Base-by-base conservation (phyloP, 2,888 invertebrate species). In the Trissolcus brochymenae region DNA sequence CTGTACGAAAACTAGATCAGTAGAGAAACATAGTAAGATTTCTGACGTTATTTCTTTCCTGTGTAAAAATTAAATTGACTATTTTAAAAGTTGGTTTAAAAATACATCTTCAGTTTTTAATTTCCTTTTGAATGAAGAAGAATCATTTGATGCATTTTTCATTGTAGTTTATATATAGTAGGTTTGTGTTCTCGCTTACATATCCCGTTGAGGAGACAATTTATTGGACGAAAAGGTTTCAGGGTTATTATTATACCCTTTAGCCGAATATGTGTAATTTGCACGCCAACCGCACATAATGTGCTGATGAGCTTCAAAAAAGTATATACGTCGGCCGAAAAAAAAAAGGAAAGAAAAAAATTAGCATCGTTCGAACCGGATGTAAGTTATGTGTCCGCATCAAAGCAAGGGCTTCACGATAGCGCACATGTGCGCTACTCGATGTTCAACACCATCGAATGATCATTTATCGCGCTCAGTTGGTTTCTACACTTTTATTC, bases 351-450 rank as follows among this genome's bases (percentile, higher is more conserved):
- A 43, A 43, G 1, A 46, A n/a, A 11, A 16, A 25, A 25, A 25
- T 25, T 2, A 25, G 25, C 6, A 25, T 25, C 73, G 65, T 55
- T 64, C 55, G 65, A 65, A 60, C 77, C 73, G 72, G 72, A 77
- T 77, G 77, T 73, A 73, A 77, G 54, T 68, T 65, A 77, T 35
- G 73, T 54, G 65, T 76, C 62, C 72, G 64, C 56, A 72, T 77
- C 73, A 71, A 73, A 73, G 68, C 60, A 59, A 43, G 50, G 76
- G 76, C 64, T 77, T 68, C 56, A 57, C 46, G 55, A 60, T 35
- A 56, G 59, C 64, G 56, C 72, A 77, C 73, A 73, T 73, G 73
- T 77, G 68, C 68, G 35, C 67, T 77, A 72, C 62, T 72, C 72
- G 67, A 46, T 35, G 35, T 11, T 11, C 35, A 35, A 35, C 76